Conservation (phyloP, 2,888 invertebrate genomes). For the Pterostichus niger region DNA sequence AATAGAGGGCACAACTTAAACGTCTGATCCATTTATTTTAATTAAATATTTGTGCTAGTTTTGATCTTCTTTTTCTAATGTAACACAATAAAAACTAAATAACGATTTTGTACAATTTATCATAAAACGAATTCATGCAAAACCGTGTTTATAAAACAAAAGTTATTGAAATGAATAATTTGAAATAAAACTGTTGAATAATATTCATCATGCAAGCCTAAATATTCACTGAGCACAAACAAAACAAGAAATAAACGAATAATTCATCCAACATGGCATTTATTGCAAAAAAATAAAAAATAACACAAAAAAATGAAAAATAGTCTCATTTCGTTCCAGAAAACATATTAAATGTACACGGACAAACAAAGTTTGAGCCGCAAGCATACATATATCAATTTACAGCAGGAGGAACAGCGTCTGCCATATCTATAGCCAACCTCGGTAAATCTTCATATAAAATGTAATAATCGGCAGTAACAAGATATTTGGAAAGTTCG, state of each 20-base stretch:
- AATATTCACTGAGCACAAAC: not conserved
- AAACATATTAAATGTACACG: not conserved
- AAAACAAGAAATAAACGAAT: not conserved
- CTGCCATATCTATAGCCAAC: not conserved
- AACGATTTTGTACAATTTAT: not conserved
- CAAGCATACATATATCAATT: slow-evolving; percentile 3
- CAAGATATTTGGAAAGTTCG: not conserved
- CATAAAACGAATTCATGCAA: not conserved
- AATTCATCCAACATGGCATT: not conserved
- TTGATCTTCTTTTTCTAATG: not conserved
- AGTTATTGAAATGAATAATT: slow-evolving; percentile 6
- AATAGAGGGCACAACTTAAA: too few species aligned
- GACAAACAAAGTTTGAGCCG: not conserved
- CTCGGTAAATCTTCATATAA: not conserved
- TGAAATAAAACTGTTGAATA: not conserved
- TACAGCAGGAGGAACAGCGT: not conserved
- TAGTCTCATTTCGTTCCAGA: not conserved
- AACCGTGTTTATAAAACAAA: not conserved
- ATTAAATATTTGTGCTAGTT: too few species aligned
- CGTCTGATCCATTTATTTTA: too few species aligned
- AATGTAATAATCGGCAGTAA: not conserved
- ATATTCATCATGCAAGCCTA: not conserved
- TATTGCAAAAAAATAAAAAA: not conserved
- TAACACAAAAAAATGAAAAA: not conserved
- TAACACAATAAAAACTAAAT: not conserved